Percentiles rank a stretch among this genome's conserved stretches.
Conservation (phyloP, 2,888 invertebrate species). For the Gymnocheta viridis region DNA sequence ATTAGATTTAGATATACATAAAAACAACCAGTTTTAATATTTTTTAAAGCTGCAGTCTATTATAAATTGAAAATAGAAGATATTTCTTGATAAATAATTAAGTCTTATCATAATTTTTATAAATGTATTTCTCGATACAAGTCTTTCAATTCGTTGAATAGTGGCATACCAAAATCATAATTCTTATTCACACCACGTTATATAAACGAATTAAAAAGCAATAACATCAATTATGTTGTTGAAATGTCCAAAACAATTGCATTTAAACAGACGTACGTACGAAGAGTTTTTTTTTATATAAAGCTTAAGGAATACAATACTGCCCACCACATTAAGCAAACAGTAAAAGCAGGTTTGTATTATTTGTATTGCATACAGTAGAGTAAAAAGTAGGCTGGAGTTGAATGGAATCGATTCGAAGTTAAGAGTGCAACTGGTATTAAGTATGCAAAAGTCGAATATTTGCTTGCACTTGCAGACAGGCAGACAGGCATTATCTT, state of each 20-base stretch:
- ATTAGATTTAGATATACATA: no score
- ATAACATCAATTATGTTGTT: slow-evolving; percentile 82
- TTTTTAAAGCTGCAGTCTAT: not conserved
- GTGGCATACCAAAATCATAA: slow-evolving; percentile 36
- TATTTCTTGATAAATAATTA: slow-evolving; percentile 27
- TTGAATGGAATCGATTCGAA: slow-evolving; percentile 14
- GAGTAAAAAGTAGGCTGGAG: slow-evolving; percentile 12
- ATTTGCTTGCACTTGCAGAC: slow-evolving; percentile 26
- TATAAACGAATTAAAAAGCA: slow-evolving; percentile 81
- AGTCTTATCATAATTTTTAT: slow-evolving; percentile 31
- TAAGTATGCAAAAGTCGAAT: slow-evolving; percentile 60
- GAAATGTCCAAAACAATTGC: slow-evolving; percentile 74
- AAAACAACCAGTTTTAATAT: not conserved
- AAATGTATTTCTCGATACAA: not conserved
- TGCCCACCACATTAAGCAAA: slow-evolving; percentile 54
- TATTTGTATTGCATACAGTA: slow-evolving; percentile 7
- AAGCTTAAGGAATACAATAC: slow-evolving; percentile 37
- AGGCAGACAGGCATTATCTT: not conserved
- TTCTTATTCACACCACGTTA: slow-evolving; percentile 75
- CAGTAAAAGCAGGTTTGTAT: slow-evolving; percentile 23
- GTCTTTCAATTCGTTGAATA: not conserved
- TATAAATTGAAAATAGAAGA: slow-evolving; percentile 2
- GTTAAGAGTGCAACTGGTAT: slow-evolving; percentile 62
- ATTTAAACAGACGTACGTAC: slow-evolving; percentile 41
- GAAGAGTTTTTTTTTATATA: slow-evolving; percentile 10